phyloP scores from a whole-genome alignment of 1,140 invertebrate species.

The Nylanderia fulva region DNA sequence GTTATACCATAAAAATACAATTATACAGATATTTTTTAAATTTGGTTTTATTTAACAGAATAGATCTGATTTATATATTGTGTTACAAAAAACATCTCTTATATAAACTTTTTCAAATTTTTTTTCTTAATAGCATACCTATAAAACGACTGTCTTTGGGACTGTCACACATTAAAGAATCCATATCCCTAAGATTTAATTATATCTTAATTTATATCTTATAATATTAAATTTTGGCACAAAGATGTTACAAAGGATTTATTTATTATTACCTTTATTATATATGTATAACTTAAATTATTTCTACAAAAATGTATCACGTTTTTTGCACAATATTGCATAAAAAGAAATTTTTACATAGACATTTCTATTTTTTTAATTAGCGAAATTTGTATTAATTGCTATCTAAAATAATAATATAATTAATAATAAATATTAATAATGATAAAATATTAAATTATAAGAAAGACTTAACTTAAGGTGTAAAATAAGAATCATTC shows the following conservation, averaged over 20 bases:
- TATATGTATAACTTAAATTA: no score
- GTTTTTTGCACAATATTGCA: neutral
- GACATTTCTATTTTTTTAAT: neutral
- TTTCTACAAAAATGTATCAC: neutral
- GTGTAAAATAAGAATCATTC: neutral
- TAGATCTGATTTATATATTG: no score
- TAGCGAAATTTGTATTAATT: neutral
- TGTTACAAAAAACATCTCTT: neutral
- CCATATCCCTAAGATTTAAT: no score
- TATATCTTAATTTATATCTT: neutral
- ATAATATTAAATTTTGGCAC: neutral
- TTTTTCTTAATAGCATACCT: no score
- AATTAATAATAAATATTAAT: no score
- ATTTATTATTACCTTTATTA: conserved; percentile 1
- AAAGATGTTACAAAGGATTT: neutral
- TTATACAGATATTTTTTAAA: no score
- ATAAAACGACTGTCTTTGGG: no score
- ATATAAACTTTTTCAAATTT: neutral
- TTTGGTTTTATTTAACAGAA: no score
- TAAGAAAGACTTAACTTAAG: neutral
- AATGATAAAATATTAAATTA: no score
- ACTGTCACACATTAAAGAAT: neutral
- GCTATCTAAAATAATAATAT: no score
- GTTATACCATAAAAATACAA: neutral
- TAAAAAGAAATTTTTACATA: neutral